phyloP scores from a whole-genome alignment of 2,797 vertebrate genomes.

The Huso huso region DNA sequence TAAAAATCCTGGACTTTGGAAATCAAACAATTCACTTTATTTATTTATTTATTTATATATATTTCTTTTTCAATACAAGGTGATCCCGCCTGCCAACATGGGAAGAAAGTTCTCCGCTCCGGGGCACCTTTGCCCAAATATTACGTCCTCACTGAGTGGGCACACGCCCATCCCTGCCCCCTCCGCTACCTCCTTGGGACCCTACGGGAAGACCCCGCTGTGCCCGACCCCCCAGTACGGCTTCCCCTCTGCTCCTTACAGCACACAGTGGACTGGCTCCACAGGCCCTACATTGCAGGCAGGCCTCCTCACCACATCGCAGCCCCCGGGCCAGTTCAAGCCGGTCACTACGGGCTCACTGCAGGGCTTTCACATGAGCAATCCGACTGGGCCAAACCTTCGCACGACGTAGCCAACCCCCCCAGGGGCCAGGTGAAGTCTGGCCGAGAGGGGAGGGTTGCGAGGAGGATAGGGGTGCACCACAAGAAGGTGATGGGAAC shows the following conservation, averaged over 20 bases:
- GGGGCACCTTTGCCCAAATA: slow-evolving; percentile 77
- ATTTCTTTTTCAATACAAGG: slow-evolving; percentile 31
- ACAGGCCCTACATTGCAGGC: slow-evolving; percentile 53
- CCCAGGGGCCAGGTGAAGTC: slow-evolving; percentile 31
- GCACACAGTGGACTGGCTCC: slow-evolving; percentile 74
- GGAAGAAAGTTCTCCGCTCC: slow-evolving; percentile 89
- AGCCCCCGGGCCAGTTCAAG: slow-evolving; percentile 72
- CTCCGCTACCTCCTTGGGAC: slow-evolving; percentile 72
- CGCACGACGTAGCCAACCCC: slow-evolving; percentile 74
- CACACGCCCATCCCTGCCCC: slow-evolving; percentile 68
- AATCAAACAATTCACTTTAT: not conserved
- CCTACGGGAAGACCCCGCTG: slow-evolving; percentile 75
- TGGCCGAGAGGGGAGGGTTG: slow-evolving; percentile 17
- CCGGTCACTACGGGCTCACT: slow-evolving; percentile 67
- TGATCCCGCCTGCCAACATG: slow-evolving; percentile 61
- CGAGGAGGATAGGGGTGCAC: slow-evolving; percentile 16
- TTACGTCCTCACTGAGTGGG: slow-evolving; percentile 70
- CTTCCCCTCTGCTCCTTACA: slow-evolving; percentile 67
- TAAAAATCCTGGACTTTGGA: not conserved
- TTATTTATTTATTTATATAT: not conserved
- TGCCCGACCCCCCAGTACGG: slow-evolving; percentile 72
- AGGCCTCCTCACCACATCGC: slow-evolving; percentile 48
- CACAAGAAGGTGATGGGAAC: slow-evolving; percentile 26
- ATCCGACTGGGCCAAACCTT: slow-evolving; percentile 75
- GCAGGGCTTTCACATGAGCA: slow-evolving; percentile 80